Evolutionary conservation across 2,888 invertebrate genomes (phyloP), one percentile per base, ranked within the genome.

Genomic region (Dioctria rufipes): DNA sequence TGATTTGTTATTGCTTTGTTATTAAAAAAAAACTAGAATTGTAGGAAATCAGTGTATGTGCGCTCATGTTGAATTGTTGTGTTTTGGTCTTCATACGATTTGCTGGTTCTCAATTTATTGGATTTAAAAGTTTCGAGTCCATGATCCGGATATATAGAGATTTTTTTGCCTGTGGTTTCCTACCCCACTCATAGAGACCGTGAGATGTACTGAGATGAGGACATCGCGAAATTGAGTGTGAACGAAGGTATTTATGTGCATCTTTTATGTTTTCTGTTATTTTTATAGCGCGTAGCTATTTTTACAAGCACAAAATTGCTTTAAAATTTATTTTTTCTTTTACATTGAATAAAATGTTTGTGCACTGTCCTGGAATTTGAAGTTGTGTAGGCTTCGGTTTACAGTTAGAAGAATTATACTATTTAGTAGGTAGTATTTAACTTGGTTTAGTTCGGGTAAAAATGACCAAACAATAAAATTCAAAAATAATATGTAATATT

Each of bases 1-100:
- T 11, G 69, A 69, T 69, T 69, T 69, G 25, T 25, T 25, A 25
- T 69, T 69, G 51, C 49, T 69, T 69, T 51, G 39, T 46, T 69
- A 51, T 6, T 3, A 54, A 54, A 25, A 25, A 25, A 25, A 37
- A 46, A 69, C 69, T 69, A 54, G 11, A 11, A 54, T 8, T 69
- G 69, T 51, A 69, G 51, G 69, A 69, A 69, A 51, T 69, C 51
- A 37, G 51, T 69, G 69, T 49, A 25, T 37, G 69, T 69, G 69
- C 51, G 69, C 49, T 46, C 5, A 25, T 13, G 42, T 51, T 69
- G 69, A 69, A 25, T 25, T 25, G 69, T 69, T 69, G 25, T 69
- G 11, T 69, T 51, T 69, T 67, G n/a, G n/a, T 46, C 37, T 40
- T 25, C 51, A 49, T 25, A 37, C n/a, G 42, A 42, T 3, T 51